Evolutionary conservation across 2,113 vertebrate genomes (phyloP).

Genomic region (Rhineura floridana): DNA sequence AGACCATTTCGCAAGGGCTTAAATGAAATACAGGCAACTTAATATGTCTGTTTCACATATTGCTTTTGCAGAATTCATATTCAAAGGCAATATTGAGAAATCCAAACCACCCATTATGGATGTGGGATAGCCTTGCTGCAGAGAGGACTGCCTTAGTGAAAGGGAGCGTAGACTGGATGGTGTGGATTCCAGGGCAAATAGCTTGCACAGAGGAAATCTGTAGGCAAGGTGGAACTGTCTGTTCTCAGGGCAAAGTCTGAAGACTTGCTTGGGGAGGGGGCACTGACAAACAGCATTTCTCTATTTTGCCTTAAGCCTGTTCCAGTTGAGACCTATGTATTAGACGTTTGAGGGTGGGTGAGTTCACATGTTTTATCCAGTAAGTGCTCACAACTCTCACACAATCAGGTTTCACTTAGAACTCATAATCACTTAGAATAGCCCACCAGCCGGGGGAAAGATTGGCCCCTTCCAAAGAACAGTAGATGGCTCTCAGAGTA

Average conservation of each 20-base stretch:
- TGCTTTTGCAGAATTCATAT: not conserved
- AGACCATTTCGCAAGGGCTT: no score
- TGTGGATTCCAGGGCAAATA: not conserved
- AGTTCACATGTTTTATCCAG: not conserved
- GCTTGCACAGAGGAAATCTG: not conserved
- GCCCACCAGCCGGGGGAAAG: no score
- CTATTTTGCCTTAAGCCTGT: not conserved
- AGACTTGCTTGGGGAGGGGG: not conserved
- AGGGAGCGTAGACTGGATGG: not conserved
- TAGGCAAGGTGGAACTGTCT: not conserved
- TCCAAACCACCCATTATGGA: not conserved
- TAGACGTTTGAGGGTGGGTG: not conserved
- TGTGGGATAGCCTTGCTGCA: not conserved
- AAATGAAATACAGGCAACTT: no score
- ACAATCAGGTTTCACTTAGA: not conserved
- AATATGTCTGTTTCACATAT: not conserved
- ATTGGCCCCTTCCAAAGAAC: not conserved
- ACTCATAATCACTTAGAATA: not conserved
- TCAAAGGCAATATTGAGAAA: not conserved
- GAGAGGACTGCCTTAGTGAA: not conserved
- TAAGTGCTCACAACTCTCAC: not conserved
- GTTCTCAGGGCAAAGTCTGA: not conserved
- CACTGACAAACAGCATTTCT: not conserved
- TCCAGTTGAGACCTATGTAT: not conserved
- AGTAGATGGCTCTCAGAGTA: not conserved